A percentile compares a stretch with the other conserved stretches of the same genome.
phyloP scores from a whole-genome alignment of 2,797 vertebrate genomes.

The Sus cebifrons region DNA sequence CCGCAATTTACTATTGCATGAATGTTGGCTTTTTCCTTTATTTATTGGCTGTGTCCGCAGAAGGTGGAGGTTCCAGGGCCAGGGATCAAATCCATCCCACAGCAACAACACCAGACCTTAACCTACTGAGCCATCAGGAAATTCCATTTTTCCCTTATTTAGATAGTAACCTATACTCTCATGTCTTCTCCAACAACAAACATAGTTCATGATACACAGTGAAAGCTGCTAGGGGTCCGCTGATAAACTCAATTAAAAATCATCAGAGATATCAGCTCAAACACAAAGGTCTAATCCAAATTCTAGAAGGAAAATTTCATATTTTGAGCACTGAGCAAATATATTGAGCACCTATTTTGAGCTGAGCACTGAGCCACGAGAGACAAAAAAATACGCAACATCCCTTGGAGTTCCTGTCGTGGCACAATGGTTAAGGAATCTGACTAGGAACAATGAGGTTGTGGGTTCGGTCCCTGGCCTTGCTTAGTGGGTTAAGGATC shows the following conservation, averaged over 20 bases:
- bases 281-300: background rate
- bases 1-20: background rate
- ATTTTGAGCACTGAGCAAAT: slow-evolving; percentile 1
- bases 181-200: background rate
- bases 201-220: background rate
- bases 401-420: too few species aligned
- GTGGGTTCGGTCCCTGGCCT: too few species aligned
- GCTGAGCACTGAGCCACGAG: background rate
- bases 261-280: background rate
- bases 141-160: background rate
- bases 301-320: slow-evolving; percentile 24
- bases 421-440: too few species aligned
- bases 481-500: too few species aligned
- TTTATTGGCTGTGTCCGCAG: too few species aligned
- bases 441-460: too few species aligned
- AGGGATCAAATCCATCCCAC: too few species aligned
- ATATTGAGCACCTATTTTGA: background rate
- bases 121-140: too few species aligned
- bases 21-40: background rate
- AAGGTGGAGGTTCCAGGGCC: too few species aligned
- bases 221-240: background rate
- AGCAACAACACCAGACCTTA: too few species aligned
- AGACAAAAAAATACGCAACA: background rate
- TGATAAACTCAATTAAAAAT: background rate
- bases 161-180: background rate